These are phyloP conservation scores for Pterois miles DNA, from an alignment of 2,797 vertebrate genomes.

Conservation along the genomic window DNA sequence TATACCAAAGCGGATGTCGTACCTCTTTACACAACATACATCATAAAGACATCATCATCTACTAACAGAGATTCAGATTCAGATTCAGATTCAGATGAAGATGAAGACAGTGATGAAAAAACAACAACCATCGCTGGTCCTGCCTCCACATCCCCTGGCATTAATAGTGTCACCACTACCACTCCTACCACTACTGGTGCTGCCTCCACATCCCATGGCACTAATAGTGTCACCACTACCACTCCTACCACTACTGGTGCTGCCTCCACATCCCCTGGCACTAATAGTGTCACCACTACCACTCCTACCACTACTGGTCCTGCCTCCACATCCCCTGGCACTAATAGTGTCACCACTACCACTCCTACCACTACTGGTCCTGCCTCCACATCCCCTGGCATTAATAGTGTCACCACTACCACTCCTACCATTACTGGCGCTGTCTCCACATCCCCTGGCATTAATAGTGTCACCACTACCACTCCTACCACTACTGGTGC, in stretches of 20 bases:
- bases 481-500: neutral
- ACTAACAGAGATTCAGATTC: neutral
- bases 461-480: fast-evolving
- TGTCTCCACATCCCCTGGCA: neutral
- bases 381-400: fast-evolving
- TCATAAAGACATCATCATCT: conserved; percentile 40
- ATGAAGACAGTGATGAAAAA: neutral
- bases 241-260: fast-evolving
- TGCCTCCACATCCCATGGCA: neutral
- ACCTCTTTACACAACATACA: conserved; percentile 41
- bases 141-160: neutral
- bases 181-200: neutral
- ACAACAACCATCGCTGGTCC: neutral
- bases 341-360: fast-evolving
- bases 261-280: neutral
- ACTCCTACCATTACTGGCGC: fast-evolving
- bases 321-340: neutral
- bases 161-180: neutral
- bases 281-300: fast-evolving
- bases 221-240: fast-evolving
- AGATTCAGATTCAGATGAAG: too few species aligned
- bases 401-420: fast-evolving
- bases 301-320: neutral
- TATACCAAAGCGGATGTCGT: conserved; percentile 1
- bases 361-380: neutral